Evolutionary conservation across 1,140 invertebrate genomes (phyloP), one percentile per base, ranked within the genome.

Genomic region (Euwallacea fornicatus): DNA sequence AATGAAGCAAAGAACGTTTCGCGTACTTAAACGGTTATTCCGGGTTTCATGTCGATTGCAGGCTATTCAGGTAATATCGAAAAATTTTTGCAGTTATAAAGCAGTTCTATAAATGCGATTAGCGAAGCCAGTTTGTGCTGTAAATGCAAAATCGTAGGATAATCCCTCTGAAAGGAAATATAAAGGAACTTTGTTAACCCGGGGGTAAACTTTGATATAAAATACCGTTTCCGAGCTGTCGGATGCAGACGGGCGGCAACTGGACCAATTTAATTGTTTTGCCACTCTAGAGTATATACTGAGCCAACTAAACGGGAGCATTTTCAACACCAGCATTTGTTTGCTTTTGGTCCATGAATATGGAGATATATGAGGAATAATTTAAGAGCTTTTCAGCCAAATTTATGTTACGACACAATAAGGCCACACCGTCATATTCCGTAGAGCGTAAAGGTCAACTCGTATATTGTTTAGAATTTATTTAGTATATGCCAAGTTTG

Each of bases 181-280:
- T 42, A 11, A 42, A 10, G 58, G 7, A 42, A 60, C 21, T 60
- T 42, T 60, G 58, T 56, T 56, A 21, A 10, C 54, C 54, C 54
- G 16, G 16, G 58, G 21, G 21, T 41, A 11, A 60, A 60, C 10
- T 42, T 60, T 21, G 11, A 9, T 56, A 10, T 60, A 60, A 60
- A 41, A 60, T 60, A 42, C 21, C 10, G 16, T 60, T 41, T 33
- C 41, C 21, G 7, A 8, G 9, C 58, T 41, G 58, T 60, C 58
- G 16, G 16, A 2, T 21, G 16, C n/a, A 56, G 58, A 15, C 16
- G 11, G 16, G 11, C 11, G 54, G 11, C 54, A 16, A 56, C 58
- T 60, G 58, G 58, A 33, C 58, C 21, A 33, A 41, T 60, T 60
- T 60, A 60, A 60, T 60, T 60, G 58, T 60, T 60, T 60, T 33